phyloP scores from a whole-genome alignment of 2,888 invertebrate species.

The Pammene fasciana region DNA sequence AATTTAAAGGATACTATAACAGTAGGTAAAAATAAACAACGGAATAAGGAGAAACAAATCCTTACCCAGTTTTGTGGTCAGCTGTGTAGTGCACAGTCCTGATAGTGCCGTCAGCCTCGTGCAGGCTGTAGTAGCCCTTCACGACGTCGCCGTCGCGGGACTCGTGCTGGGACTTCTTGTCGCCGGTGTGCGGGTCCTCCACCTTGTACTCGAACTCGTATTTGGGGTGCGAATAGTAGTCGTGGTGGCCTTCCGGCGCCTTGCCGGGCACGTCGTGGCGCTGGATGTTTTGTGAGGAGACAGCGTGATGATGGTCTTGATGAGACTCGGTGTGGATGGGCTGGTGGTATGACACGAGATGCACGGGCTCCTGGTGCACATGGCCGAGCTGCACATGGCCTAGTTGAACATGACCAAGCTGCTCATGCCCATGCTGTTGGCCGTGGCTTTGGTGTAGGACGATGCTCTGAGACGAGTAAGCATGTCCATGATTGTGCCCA shows the following conservation, averaged over 20 bases:
- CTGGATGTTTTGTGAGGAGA: slow-evolving; percentile 53
- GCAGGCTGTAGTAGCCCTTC: slow-evolving; percentile 81
- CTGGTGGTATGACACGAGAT: slow-evolving; percentile 4
- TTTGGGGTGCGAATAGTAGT: slow-evolving; percentile 50
- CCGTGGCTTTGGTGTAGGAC: slow-evolving; percentile 54
- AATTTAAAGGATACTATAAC: too few relatives aligned
- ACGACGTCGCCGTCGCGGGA: slow-evolving; percentile 81
- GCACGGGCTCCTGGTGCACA: slow-evolving; percentile 45
- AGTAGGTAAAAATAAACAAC: too few relatives aligned
- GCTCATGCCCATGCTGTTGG: slow-evolving; percentile 43
- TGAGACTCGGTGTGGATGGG: slow-evolving; percentile 11
- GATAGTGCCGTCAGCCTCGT: slow-evolving; percentile 78
- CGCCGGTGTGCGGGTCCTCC: slow-evolving; percentile 74
- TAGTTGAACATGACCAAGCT: slow-evolving; percentile 47
- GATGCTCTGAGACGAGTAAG: slow-evolving; percentile 54
- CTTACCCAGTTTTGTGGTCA: slow-evolving; percentile 45
- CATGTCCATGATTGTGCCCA: slow-evolving; percentile 30
- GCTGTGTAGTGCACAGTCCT: slow-evolving; percentile 59
- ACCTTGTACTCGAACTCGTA: slow-evolving; percentile 74
- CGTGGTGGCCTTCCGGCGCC: slow-evolving; percentile 39
- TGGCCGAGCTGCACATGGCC: slow-evolving; percentile 40
- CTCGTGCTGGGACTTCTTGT: slow-evolving; percentile 75
- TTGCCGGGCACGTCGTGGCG: slow-evolving; percentile 46
- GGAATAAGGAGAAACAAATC: too few relatives aligned
- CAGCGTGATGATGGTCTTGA: slow-evolving; percentile 38